These are phyloP conservation scores for Periparus ater DNA, from an alignment of 2,797 vertebrate genomes.

Conservation along the genomic window DNA sequence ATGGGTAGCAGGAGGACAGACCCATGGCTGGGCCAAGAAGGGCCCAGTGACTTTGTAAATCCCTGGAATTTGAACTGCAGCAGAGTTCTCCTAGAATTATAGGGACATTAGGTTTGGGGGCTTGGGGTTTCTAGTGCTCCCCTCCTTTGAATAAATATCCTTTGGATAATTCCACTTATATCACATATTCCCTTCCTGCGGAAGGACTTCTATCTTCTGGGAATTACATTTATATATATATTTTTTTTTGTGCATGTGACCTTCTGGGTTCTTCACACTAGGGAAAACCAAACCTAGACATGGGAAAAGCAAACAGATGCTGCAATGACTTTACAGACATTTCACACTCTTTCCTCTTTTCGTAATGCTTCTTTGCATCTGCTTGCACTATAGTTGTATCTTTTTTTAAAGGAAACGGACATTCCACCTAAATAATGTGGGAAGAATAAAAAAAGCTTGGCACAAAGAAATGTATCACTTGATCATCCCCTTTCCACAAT, in stretches of 20 bases:
- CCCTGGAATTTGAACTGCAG: not conserved
- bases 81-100: not conserved
- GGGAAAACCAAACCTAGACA: not conserved
- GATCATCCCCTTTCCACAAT: not conserved
- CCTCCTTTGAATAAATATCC: not conserved
- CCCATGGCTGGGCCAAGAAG: not conserved
- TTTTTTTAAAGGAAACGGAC: not conserved
- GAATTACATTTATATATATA: not conserved
- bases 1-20: not conserved
- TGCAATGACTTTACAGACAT: not conserved
- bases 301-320: not conserved
- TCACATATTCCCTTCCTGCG: not conserved
- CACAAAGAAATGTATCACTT: not conserved
- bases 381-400: not conserved
- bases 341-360: not conserved
- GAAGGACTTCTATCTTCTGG: not conserved
- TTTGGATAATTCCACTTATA: not conserved
- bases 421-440: not conserved
- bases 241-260: not conserved
- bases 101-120: rapidly evolving
- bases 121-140: not conserved
- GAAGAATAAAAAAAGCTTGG: not conserved
- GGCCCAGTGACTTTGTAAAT: not conserved
- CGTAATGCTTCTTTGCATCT: not conserved
- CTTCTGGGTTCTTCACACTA: not conserved